Percentiles rank a stretch among this genome's conserved stretches.
phyloP scores from a whole-genome alignment of 2,113 vertebrate species.

The Bos indicus region DNA sequence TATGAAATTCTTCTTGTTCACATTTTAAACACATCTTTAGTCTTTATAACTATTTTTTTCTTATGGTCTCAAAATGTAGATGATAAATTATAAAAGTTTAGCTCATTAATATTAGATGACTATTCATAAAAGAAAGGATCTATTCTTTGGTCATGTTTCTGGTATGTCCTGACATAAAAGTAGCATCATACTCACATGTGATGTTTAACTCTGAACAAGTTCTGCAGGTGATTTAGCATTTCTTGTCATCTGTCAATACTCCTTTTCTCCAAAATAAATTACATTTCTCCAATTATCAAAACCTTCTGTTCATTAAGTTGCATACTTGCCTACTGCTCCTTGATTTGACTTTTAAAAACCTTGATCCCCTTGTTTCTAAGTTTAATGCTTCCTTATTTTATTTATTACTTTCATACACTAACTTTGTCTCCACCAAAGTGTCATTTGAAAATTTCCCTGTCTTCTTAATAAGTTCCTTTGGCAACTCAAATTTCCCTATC shows the following conservation, averaged over 20 bases:
- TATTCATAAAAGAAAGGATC: not conserved
- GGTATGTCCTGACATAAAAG: not conserved
- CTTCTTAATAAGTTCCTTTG: not conserved
- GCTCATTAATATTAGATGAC: not conserved
- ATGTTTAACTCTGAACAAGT: not conserved
- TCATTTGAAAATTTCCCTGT: not conserved
- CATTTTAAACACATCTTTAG: not conserved
- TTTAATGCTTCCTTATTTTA: not conserved
- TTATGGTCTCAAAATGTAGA: not conserved
- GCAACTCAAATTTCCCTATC: not conserved
- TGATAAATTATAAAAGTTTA: not conserved
- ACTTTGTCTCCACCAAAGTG: not conserved
- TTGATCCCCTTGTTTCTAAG: not conserved
- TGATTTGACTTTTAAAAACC: not conserved
- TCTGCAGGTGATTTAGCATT: not conserved
- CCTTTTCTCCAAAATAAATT: not conserved
- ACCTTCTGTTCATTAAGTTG: not conserved
- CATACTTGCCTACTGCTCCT: not conserved
- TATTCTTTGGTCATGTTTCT: not conserved
- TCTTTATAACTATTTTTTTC: not conserved
- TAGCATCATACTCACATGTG: not conserved
- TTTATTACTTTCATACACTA: not conserved
- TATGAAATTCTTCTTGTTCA: not conserved
- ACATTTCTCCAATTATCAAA: not conserved
- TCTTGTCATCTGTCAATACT: not conserved